Evolutionary conservation across 2,113 vertebrate species (phyloP), one percentile per base, ranked within the genome.

Genomic region (Oplegnathus fasciatus): DNA sequence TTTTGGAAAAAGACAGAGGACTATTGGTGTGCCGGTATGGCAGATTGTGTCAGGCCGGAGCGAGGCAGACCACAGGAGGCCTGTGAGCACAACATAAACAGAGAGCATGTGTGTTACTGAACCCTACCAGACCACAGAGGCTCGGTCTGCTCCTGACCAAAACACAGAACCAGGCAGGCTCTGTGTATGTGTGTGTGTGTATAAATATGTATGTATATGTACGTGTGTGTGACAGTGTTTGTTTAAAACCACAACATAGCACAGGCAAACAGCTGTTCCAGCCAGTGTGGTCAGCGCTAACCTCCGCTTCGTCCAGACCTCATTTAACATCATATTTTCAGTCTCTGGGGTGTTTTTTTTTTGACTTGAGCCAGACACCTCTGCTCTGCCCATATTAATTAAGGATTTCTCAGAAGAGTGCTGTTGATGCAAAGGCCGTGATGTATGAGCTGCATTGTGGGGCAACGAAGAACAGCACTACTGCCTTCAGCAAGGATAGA

Each of bases 241-340:
- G 84, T 91, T 75, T 91, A 83, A 90, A 92, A 90, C 92, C 93
- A 88, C 92, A 88, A 92, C 86, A 90, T 14, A 84, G 58, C 24
- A 0, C 80, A 61, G 82, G 83, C 66, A 80, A 88, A 85, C 91
- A 84, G 90, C 93, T 91, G 91, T 71, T 75, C 1, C 0, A 48
- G 80, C 82, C 85, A 79, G 6, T 71, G 92, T 58, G 93, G 92
- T 93, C 88, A 84, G 75, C 26, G 28, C 75, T 85, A 86, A 90
- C 92, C 92, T 78, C 87, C 2, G 70, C 75, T 42, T 42, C 9
- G 5, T 17, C 80, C 82, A 80, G 64, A 84, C 75, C 82, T 88
- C 80, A 30, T 88, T 84, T 84, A 55, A 79, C 84, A 79, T 82
- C 71, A 57, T 68, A 28, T 67, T 84, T 85, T 57, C 40, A 54